A percentile compares a stretch with the other conserved stretches of the same genome.
Evolutionary conservation across 2,888 invertebrate genomes (phyloP).

Genomic region (Drosophila kanekoi): DNA sequence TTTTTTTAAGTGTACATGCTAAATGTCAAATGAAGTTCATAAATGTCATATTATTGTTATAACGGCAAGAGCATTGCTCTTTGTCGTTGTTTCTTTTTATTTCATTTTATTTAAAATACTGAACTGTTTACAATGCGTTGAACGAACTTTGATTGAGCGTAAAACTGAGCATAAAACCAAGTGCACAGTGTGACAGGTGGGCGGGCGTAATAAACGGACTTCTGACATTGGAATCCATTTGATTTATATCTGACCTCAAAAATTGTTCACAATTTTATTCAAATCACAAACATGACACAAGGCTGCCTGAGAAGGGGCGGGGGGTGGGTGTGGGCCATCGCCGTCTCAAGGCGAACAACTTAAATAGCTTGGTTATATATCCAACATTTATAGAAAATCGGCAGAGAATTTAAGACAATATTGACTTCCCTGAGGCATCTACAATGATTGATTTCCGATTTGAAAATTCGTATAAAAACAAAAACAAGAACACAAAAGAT

Average conservation of each 20-base stretch:
- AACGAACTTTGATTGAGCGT: conserved; percentile 61
- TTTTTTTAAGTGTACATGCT: conserved; percentile 26
- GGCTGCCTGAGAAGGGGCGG: conserved; percentile 25
- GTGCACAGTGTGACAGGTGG: conserved; percentile 39
- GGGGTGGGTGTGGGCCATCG: conserved; percentile 14
- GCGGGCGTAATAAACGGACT: conserved; percentile 12
- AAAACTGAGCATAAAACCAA: conserved; percentile 7
- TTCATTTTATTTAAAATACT: not conserved
- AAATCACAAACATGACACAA: conserved; percentile 56
- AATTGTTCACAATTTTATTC: conserved; percentile 62
- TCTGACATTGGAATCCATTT: conserved; percentile 61
- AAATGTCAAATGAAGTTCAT: conserved; percentile 35
- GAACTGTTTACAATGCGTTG: conserved; percentile 61
- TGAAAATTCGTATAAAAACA: conserved; percentile 13
- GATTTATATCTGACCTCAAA: conserved; percentile 46
- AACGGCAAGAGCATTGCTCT: conserved; percentile 49
- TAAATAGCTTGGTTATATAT: conserved; percentile 44
- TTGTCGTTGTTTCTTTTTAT: no score
- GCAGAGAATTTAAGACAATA: conserved; percentile 10
- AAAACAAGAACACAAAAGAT: conserved; percentile 10
- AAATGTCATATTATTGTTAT: conserved; percentile 24
- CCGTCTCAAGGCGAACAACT: conserved; percentile 57
- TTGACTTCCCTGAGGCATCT: conserved; percentile 24
- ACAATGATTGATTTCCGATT: conserved; percentile 33
- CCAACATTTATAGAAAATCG: conserved; percentile 12